Percentiles rank a stretch among this genome's conserved stretches.
These are phyloP conservation scores for Bucco capensis DNA, from an alignment of 2,113 vertebrate species.

Conservation along the genomic window DNA sequence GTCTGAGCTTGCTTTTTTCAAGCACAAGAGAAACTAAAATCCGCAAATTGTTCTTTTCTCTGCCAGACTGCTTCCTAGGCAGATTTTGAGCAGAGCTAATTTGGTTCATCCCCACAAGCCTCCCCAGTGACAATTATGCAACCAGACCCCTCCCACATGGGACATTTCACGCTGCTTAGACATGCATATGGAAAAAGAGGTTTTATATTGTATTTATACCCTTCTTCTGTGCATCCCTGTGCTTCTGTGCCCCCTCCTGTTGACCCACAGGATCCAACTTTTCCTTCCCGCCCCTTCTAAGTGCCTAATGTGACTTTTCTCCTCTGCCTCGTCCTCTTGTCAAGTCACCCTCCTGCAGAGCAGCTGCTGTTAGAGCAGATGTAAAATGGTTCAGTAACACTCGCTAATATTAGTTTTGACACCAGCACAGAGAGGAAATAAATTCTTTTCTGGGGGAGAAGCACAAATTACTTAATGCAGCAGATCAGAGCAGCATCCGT, in stretches of 20 bases:
- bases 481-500: constrained; percentile 14
- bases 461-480: constrained; percentile 42
- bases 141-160: not conserved
- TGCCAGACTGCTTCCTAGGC: not conserved
- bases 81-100: not conserved
- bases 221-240: not conserved
- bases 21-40: not conserved
- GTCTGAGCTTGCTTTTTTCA: not conserved
- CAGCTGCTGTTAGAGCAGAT: constrained; percentile 44
- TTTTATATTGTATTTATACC: not conserved
- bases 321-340: constrained; percentile 25
- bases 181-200: not conserved
- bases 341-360: constrained; percentile 7
- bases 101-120: not conserved
- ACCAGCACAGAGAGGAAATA: constrained; percentile 31
- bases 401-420: constrained; percentile 20
- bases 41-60: not conserved
- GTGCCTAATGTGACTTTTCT: not conserved
- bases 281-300: not conserved
- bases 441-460: constrained; percentile 44
- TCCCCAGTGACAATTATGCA: not conserved
- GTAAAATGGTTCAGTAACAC: constrained; percentile 33
- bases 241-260: not conserved
- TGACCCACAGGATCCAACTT: not conserved
- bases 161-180: not conserved